These are phyloP conservation scores for Melanotaenia boesemani DNA, from an alignment of 2,797 vertebrate species.

Conservation along the genomic window DNA sequence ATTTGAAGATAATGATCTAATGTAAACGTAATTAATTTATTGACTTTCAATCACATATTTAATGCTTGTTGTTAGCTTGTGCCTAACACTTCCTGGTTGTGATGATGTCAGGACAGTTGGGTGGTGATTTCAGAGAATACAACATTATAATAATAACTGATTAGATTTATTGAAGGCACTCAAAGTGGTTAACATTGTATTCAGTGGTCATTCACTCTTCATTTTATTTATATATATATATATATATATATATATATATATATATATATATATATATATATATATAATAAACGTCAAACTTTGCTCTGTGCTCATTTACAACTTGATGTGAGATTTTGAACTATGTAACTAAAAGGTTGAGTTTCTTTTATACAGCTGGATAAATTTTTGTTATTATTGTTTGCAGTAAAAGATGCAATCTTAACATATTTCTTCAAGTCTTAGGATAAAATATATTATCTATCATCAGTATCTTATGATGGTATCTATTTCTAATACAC, in stretches of 20 bases:
- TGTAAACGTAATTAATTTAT: too few species aligned
- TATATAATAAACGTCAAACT: too few species aligned
- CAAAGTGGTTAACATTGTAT: too few species aligned
- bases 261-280: too few species aligned
- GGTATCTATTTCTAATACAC: neutral
- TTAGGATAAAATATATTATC: neutral
- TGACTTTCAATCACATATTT: neutral
- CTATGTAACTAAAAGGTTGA: neutral
- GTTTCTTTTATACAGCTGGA: neutral
- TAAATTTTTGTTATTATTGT: neutral
- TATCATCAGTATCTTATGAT: neutral
- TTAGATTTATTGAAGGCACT: too few species aligned
- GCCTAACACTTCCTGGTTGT: conserved; percentile 26
- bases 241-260: too few species aligned
- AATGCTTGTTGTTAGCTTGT: neutral
- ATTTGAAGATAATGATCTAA: too few species aligned
- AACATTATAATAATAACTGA: neutral
- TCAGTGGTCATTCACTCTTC: too few species aligned
- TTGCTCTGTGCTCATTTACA: too few species aligned
- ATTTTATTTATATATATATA: too few species aligned
- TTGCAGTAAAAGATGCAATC: neutral
- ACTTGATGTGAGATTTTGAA: neutral
- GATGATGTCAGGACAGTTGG: conserved; percentile 23
- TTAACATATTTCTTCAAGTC: neutral
- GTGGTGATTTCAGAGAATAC: conserved; percentile 15